Percentiles rank a stretch among this genome's conserved stretches.
Evolutionary conservation across 2,797 vertebrate species (phyloP).

Genomic region (Pelochelys cantorii): DNA sequence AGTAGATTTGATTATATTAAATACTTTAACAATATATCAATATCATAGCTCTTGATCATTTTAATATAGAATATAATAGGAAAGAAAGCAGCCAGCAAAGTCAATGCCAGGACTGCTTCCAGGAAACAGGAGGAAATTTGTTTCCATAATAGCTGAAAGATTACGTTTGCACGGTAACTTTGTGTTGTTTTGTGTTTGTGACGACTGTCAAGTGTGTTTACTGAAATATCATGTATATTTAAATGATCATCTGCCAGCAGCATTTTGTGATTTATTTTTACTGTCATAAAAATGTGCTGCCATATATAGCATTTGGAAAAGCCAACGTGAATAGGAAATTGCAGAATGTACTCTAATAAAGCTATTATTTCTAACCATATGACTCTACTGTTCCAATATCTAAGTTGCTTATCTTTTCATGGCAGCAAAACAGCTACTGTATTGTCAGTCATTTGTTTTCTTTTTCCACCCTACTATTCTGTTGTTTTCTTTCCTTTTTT

Average conservation of each 20-base stretch:
- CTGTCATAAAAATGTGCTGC: slow-evolving; percentile 5
- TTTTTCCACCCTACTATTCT: slow-evolving; percentile 36
- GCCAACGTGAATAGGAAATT: slow-evolving; percentile 55
- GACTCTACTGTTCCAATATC: slow-evolving; percentile 27
- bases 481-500: slow-evolving; percentile 65
- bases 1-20: not conserved
- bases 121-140: not conserved
- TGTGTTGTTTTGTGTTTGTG: slow-evolving; percentile 7
- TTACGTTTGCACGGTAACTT: slow-evolving; percentile 19
- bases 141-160: slow-evolving; percentile 2
- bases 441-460: slow-evolving; percentile 5
- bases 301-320: slow-evolving; percentile 27
- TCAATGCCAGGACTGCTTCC: not conserved
- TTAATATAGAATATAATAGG: not conserved
- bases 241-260: slow-evolving; percentile 78
- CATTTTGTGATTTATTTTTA: slow-evolving; percentile 56
- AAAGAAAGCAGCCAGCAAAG: not conserved
- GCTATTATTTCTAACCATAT: not conserved
- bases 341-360: slow-evolving; percentile 30
- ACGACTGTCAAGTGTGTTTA: not conserved
- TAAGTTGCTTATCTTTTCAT: slow-evolving; percentile 44
- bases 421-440: slow-evolving; percentile 27
- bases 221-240: slow-evolving; percentile 16
- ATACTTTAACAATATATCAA: not conserved
- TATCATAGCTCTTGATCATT: not conserved